Evolutionary conservation across 1,140 invertebrate species (phyloP).

Genomic region (Trypoxylus dichotomus): DNA sequence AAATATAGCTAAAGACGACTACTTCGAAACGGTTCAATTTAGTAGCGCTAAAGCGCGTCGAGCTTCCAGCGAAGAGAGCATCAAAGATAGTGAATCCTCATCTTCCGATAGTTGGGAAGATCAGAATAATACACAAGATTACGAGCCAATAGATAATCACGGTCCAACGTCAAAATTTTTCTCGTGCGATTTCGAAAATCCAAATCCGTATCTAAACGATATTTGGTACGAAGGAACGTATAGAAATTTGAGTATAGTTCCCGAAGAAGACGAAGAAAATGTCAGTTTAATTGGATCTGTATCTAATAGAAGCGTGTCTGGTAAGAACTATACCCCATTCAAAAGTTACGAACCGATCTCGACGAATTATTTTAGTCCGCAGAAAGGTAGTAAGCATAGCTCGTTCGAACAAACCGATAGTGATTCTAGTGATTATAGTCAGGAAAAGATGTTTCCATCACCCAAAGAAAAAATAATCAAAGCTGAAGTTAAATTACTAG

Average conservation of each 20-base stretch:
- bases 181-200: background rate
- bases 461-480: constrained; percentile 46
- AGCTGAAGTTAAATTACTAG: constrained; percentile 59
- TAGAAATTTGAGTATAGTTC: constrained; percentile 51
- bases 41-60: constrained; percentile 33
- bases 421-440: constrained; percentile 31
- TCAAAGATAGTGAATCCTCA: constrained; percentile 12
- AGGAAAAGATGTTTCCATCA: background rate
- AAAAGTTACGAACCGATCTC: constrained; percentile 18
- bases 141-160: constrained; percentile 45
- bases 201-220: constrained; percentile 34
- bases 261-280: constrained; percentile 52
- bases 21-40: constrained; percentile 34
- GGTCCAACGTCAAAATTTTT: background rate
- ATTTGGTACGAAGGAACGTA: constrained; percentile 54
- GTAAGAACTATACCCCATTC: constrained; percentile 8
- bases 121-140: constrained; percentile 41
- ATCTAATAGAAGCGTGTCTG: constrained; percentile 8
- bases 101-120: constrained; percentile 38
- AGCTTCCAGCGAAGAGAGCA: constrained; percentile 42
- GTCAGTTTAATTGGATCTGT: constrained; percentile 33
- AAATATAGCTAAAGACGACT: constrained; percentile 37
- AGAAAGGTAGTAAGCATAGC: background rate
- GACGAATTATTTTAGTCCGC: background rate
- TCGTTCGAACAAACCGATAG: constrained; percentile 6